phyloP scores from a whole-genome alignment of 1,140 invertebrate species.

The Metaphire vulgaris region DNA sequence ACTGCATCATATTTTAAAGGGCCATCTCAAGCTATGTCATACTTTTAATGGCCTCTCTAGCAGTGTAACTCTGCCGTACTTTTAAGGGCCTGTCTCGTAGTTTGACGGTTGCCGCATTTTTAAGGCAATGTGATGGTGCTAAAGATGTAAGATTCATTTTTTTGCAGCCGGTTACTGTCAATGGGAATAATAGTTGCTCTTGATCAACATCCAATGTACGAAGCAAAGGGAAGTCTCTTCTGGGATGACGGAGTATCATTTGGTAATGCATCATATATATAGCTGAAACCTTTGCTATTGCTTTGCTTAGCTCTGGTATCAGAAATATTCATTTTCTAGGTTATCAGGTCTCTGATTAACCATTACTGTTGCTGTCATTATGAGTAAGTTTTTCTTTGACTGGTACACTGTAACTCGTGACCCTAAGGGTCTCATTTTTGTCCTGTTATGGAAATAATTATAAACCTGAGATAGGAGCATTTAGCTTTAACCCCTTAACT shows the following conservation, averaged over 20 bases:
- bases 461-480: no score
- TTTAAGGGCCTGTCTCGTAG: no score
- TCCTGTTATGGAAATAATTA: no score
- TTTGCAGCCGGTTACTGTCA: conserved; percentile 39
- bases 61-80: no score
- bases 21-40: no score
- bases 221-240: conserved; percentile 38
- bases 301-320: neutral
- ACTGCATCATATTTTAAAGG: no score
- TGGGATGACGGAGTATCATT: conserved; percentile 45
- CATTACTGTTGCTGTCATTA: no score
- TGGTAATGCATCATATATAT: conserved; percentile 29
- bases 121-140: no score
- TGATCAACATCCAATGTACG: conserved; percentile 29
- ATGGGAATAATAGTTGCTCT: conserved; percentile 38
- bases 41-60: no score
- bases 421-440: neutral
- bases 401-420: neutral
- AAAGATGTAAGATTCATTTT: no score
- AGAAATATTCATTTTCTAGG: neutral
- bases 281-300: neutral
- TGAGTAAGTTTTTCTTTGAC: neutral
- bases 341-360: neutral
- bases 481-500: no score
- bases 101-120: no score